Evolutionary conservation across 2,888 invertebrate species (phyloP), one percentile per base, ranked within the genome.

Genomic region (Acronicta psi): DNA sequence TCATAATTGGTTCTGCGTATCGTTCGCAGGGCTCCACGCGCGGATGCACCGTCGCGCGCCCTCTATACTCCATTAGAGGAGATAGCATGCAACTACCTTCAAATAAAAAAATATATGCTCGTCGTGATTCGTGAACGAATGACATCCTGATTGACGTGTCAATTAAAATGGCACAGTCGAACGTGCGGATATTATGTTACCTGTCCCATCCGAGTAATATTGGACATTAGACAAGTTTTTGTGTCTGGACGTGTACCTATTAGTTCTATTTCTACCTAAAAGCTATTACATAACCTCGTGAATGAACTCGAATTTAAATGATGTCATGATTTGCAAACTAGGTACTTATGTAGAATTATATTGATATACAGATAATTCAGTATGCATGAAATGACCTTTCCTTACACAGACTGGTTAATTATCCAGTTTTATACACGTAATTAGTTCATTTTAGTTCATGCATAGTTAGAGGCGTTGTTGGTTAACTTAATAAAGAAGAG

Each of bases 1-100:
- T 79, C 77, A 78, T 90, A 89, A 90, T 89, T 85, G 87, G 77
- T 89, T 89, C 88, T 83, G 73, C 78, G 85, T 87, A 89, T 76
- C 77, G 73, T 69, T 79, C 72, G 61, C 37, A 56, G 57, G 60
- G 34, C 44, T 57, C 50, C 62, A 62, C 53, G 31, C 43, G 51
- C 66, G 59, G 45, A 52, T 44, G 41, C 44, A 47, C 56, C 46
- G 56, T 44, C 37, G 43, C 25, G 46, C 53, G 51, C 45, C 46
- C 63, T 57, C 64, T 61, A 41, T 52, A 71, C 55, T 59, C 79
- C 73, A 79, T 82, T 81, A 82, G 71, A 85, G 81, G 80, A 81
- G 81, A 82, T 79, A 75, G 65, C 73, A 75, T 68, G 59, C 73
- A 69, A 67, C 63, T 73, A 69, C 56, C 40, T 54, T 52, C 14